Evolutionary conservation across 1,140 invertebrate species (phyloP).

Genomic region (Lasioglossum baleicum): DNA sequence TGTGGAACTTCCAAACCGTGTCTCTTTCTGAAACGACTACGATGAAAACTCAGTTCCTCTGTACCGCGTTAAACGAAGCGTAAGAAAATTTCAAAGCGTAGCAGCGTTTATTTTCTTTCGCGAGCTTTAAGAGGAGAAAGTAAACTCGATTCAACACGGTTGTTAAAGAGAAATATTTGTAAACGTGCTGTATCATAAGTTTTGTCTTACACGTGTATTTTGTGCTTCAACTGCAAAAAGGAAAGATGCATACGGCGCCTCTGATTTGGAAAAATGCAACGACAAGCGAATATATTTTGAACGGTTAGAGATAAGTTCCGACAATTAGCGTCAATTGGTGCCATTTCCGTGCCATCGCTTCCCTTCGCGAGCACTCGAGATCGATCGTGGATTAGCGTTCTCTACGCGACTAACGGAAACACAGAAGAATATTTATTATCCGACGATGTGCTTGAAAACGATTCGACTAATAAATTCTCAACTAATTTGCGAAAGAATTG

Average conservation of each 20-base stretch:
- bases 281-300: constrained; percentile 10
- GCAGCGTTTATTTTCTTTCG: neutral
- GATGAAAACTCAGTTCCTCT: neutral
- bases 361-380: neutral
- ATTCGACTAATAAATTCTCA: constrained; percentile 20
- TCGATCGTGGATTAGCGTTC: neutral
- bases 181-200: constrained; percentile 39
- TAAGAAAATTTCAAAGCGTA: neutral
- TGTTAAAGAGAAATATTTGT: constrained; percentile 10
- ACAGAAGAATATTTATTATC: constrained; percentile 17
- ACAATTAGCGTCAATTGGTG: constrained; percentile 20
- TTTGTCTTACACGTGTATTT: constrained; percentile 31
- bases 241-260: neutral
- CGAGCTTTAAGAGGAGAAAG: neutral
- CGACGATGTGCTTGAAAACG: constrained; percentile 11
- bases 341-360: constrained; percentile 40
- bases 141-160: neutral
- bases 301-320: constrained; percentile 30
- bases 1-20: neutral
- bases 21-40: neutral
- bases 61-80: neutral
- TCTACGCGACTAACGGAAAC: neutral
- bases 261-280: constrained; percentile 10
- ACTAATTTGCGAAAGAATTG: constrained; percentile 35
- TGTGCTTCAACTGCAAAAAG: constrained; percentile 6